These are phyloP conservation scores for Amphimallon solstitiale DNA, from an alignment of 2,888 invertebrate species.

Conservation along the genomic window DNA sequence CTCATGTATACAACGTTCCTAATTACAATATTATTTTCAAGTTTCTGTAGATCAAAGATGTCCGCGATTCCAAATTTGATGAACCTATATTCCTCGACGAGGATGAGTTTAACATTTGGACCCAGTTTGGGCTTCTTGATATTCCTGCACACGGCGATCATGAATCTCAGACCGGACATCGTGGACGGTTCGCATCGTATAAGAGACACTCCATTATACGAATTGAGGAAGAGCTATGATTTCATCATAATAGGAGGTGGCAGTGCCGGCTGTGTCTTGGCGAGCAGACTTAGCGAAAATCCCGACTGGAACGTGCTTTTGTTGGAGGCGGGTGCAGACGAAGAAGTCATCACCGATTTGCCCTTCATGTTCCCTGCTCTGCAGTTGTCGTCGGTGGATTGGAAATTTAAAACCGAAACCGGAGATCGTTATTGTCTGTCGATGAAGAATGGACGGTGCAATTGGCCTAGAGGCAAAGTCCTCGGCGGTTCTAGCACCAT, in stretches of 20 bases:
- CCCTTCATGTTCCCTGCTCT: constrained; percentile 77
- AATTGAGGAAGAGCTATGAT: constrained; percentile 74
- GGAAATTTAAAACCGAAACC: constrained; percentile 83
- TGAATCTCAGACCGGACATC: constrained; percentile 76
- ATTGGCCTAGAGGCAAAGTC: constrained; percentile 84
- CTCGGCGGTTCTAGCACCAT: constrained; percentile 84
- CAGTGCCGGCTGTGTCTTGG: constrained; percentile 83
- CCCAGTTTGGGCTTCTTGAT: constrained; percentile 74
- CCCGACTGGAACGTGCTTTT: constrained; percentile 76
- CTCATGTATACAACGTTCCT: too few relatives aligned
- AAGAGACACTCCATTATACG: constrained; percentile 65
- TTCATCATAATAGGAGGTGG: constrained; percentile 86
- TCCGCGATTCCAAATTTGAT: not conserved
- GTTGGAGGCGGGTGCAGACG: constrained; percentile 84
- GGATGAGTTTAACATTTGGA: constrained; percentile 73
- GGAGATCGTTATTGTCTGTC: constrained; percentile 74
- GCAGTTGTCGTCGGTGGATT: constrained; percentile 80
- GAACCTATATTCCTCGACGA: constrained; percentile 68
- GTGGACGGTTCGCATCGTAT: constrained; percentile 74
- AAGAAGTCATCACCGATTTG: constrained; percentile 75
- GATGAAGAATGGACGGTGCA: constrained; percentile 73
- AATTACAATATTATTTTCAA: too few relatives aligned
- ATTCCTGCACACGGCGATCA: constrained; percentile 72
- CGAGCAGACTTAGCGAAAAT: constrained; percentile 80
- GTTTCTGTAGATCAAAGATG: too few relatives aligned